These are phyloP conservation scores for Micromesistius poutassou DNA, from an alignment of 2,797 vertebrate genomes.

Conservation along the genomic window DNA sequence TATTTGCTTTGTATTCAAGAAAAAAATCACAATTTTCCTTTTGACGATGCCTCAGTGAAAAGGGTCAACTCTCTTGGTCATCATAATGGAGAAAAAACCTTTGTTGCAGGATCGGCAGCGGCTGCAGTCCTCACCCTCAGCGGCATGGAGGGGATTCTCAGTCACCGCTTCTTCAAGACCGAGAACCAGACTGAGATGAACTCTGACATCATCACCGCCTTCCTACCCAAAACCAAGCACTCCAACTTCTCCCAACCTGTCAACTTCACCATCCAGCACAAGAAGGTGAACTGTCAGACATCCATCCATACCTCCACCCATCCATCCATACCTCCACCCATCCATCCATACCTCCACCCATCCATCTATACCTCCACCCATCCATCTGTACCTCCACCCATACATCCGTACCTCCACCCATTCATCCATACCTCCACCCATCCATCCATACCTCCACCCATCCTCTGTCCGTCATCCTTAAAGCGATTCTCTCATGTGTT, in stretches of 20 bases:
- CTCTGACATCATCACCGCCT: conserved; percentile 58
- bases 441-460: no score
- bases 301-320: background rate
- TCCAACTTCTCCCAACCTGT: conserved; percentile 52
- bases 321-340: background rate
- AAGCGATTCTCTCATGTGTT: background rate
- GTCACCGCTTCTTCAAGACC: conserved; percentile 50
- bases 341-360: background rate
- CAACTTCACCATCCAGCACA: conserved; percentile 67
- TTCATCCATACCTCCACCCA: no score
- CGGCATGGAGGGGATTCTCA: conserved; percentile 62
- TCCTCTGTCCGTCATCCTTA: background rate
- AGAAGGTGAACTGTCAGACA: conserved; percentile 34
- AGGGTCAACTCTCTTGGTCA: background rate
- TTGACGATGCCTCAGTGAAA: background rate
- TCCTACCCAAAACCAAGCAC: conserved; percentile 45
- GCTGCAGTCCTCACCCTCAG: conserved; percentile 51
- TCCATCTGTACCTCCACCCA: background rate
- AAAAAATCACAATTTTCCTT: background rate
- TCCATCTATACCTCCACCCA: background rate
- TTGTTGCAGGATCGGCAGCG: conserved; percentile 51
- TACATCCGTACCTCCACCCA: no score
- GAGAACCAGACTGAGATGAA: conserved; percentile 58
- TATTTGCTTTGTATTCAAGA: background rate
- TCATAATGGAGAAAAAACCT: background rate